phyloP scores from a whole-genome alignment of 2,113 vertebrate genomes.

The Conger conger region DNA sequence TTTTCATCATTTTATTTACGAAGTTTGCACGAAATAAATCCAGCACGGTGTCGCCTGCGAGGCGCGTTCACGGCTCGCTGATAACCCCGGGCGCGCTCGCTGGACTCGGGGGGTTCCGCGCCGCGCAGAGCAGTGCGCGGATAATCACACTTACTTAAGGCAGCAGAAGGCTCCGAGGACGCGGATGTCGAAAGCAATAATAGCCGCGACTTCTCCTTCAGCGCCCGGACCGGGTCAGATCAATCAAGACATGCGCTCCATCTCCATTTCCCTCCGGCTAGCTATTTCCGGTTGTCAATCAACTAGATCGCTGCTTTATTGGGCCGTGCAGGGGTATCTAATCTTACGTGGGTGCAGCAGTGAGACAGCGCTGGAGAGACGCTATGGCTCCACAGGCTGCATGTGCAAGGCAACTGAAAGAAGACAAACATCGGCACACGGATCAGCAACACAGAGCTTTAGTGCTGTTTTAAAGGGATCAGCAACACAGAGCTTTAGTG shows the following conservation, averaged over 20 bases:
- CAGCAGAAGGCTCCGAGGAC: constrained; percentile 48
- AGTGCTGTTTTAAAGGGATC: too few relatives aligned
- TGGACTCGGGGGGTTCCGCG: constrained; percentile 6
- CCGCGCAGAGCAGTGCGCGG: constrained; percentile 20
- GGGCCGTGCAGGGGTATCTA: too few relatives aligned
- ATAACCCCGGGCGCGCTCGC: constrained; percentile 33
- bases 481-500: too few relatives aligned
- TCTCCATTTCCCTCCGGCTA: background rate
- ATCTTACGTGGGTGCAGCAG: too few relatives aligned
- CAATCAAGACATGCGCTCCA: constrained; percentile 38
- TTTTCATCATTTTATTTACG: too few relatives aligned
- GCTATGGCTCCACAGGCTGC: too few relatives aligned
- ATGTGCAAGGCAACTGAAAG: too few relatives aligned
- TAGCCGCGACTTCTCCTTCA: constrained; percentile 34
- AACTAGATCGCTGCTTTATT: background rate
- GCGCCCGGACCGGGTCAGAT: constrained; percentile 39
- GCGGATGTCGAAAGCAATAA: constrained; percentile 48
- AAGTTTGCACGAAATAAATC: too few relatives aligned
- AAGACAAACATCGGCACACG: too few relatives aligned
- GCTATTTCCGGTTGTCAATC: constrained; percentile 1
- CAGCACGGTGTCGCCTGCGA: too few relatives aligned
- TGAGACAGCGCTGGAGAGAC: too few relatives aligned
- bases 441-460: too few relatives aligned
- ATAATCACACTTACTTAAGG: constrained; percentile 39
- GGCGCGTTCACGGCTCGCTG: background rate